phyloP scores from a whole-genome alignment of 2,888 invertebrate species.

The Lasioglossum figueresi region DNA sequence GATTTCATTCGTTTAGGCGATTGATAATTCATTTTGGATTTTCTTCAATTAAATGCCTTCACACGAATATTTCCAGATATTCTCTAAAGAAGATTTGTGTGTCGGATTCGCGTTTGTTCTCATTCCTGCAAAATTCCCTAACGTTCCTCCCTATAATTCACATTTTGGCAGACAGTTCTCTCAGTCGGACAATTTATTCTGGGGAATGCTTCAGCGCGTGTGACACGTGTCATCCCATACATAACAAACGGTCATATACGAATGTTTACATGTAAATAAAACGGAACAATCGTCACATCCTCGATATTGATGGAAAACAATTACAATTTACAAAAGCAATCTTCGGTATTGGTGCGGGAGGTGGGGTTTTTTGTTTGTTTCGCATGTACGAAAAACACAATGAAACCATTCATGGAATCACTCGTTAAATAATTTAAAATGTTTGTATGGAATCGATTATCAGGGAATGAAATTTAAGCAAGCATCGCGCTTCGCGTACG shows the following conservation, averaged over 20 bases:
- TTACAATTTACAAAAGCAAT: neutral
- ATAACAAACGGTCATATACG: constrained; percentile 7
- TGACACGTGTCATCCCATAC: constrained; percentile 12
- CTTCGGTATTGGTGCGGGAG: neutral
- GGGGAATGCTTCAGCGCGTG: constrained; percentile 13
- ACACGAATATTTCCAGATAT: neutral
- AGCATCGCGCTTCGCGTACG: neutral
- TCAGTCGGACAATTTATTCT: constrained; percentile 24
- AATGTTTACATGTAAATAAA: constrained; percentile 16
- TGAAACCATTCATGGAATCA: neutral
- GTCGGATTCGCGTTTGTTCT: neutral
- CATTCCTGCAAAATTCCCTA: neutral
- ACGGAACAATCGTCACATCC: constrained; percentile 3
- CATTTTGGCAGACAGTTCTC: constrained; percentile 12
- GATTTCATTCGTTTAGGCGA: too few species aligned
- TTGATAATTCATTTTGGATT: neutral
- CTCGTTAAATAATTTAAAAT: neutral
- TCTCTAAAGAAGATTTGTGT: neutral
- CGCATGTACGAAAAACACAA: neutral
- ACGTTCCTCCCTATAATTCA: constrained; percentile 4
- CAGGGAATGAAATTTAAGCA: neutral
- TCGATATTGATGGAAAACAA: neutral
- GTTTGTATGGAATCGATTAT: neutral
- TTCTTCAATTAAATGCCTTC: neutral
- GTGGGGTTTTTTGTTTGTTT: neutral